Evolutionary conservation across 1,140 invertebrate genomes (phyloP).

Genomic region (Orius laevigatus): DNA sequence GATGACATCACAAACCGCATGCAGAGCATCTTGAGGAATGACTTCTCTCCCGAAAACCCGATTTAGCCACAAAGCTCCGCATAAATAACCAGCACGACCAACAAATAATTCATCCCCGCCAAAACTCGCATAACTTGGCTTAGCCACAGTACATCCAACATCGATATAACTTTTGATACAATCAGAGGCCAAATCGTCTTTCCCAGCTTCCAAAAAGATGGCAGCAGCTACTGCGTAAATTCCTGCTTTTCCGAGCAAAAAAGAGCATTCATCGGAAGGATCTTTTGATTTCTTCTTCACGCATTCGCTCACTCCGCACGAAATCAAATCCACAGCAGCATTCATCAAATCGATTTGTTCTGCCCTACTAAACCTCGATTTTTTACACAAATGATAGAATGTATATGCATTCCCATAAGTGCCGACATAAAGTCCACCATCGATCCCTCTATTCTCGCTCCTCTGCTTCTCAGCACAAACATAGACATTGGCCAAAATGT

Average conservation of each 20-base stretch:
- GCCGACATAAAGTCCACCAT: conserved; percentile 37
- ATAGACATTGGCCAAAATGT: conserved; percentile 5
- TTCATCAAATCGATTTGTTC: conserved; percentile 26
- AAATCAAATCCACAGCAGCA: conserved; percentile 31
- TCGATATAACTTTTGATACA: conserved; percentile 17
- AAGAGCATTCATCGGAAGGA: conserved; percentile 5
- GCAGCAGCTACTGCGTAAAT: conserved; percentile 14
- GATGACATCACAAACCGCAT: conserved; percentile 46
- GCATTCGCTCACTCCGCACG: conserved; percentile 24
- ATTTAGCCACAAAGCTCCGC: conserved; percentile 54
- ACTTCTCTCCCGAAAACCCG: conserved; percentile 36
- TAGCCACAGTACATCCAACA: conserved; percentile 19
- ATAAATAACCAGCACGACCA: conserved; percentile 61
- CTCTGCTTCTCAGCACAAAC: conserved; percentile 11
- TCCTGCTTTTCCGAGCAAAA: conserved; percentile 15
- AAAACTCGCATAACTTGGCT: conserved; percentile 42
- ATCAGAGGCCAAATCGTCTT: neutral
- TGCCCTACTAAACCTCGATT: conserved; percentile 27
- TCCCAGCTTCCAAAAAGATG: conserved; percentile 4
- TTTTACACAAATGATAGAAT: conserved; percentile 35
- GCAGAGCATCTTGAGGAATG: conserved; percentile 34
- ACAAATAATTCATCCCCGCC: conserved; percentile 74
- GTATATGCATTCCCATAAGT: conserved; percentile 35
- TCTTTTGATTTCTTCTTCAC: neutral
- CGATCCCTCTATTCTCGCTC: conserved; percentile 20